Conservation (phyloP, 2,797 vertebrate species). For the Cyprinella venusta region DNA sequence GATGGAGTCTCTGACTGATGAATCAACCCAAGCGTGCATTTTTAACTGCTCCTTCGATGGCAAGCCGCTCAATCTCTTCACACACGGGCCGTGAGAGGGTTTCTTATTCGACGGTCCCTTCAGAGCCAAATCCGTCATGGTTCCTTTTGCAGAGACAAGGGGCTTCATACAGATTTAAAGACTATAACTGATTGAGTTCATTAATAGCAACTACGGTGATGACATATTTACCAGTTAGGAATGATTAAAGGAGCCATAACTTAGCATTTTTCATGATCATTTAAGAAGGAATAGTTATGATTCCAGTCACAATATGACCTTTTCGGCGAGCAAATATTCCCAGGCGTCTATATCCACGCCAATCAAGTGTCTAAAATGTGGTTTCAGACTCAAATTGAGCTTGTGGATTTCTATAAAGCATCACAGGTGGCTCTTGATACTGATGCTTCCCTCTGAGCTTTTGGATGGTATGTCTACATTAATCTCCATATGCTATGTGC, state of each 20-base stretch:
- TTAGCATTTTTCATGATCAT: neutral
- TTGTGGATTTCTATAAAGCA: slow-evolving; percentile 2
- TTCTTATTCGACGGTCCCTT: neutral
- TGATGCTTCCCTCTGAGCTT: neutral
- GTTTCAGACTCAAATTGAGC: neutral
- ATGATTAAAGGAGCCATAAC: neutral
- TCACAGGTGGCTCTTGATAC: slow-evolving; percentile 24
- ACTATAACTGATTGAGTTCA: neutral
- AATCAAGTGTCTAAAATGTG: neutral
- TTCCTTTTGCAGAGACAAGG: slow-evolving; percentile 8
- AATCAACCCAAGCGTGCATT: slow-evolving; percentile 25
- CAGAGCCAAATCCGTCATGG: slow-evolving; percentile 1
- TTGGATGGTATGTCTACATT: neutral
- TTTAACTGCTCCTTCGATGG: slow-evolving; percentile 39
- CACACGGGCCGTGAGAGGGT: neutral
- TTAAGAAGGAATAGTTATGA: neutral
- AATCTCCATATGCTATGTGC: neutral
- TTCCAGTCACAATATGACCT: slow-evolving; percentile 21
- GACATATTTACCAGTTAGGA: neutral
- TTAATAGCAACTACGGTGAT: neutral
- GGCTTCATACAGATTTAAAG: slow-evolving; percentile 3
- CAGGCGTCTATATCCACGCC: neutral
- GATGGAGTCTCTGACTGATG: slow-evolving; percentile 43
- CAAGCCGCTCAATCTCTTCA: slow-evolving; percentile 32
- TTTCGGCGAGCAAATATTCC: neutral